Evolutionary conservation across 2,888 invertebrate species (phyloP), one percentile per base, ranked within the genome.

Genomic region (Noctua comes): DNA sequence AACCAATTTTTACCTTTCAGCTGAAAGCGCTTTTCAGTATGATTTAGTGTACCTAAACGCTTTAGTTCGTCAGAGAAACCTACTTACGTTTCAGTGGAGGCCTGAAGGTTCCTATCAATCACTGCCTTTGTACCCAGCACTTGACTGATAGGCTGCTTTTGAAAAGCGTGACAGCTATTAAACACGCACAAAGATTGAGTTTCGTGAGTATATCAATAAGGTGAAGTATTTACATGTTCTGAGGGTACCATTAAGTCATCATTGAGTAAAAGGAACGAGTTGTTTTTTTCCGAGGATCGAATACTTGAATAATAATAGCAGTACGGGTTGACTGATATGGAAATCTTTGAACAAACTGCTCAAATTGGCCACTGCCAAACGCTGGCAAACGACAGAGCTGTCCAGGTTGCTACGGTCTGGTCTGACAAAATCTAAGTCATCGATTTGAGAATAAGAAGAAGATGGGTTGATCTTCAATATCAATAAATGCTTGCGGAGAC

Each of bases 121-220:
- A 73, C 40, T 0, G 57, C 46, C 69, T 78, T 80, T 65, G 57
- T 51, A 73, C 68, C 31, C 36, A 48, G 46, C 18, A 21, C 57
- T 73, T 84, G 82, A 84, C 69, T 77, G 75, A 84, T 85, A 66
- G 69, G 43, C 36, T n/a, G n/a, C 69, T 78, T 77, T 85, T 70
- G 75, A 66, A 74, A 66, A 62, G 16, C 57, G n/a, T 70, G 84
- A 68, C 82, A 82, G 72, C 66, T 85, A 85, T 85, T 78, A 84
- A 84, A 82, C 66, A 73, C 36, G 66, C 40, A 59, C 69, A 66
- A 78, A 85, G 72, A 77, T 85, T 69, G 72, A 78, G 48, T 48
- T 43, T 71, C 71, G n/a, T 73, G 64, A 73, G 65, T 66, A 80
- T 24, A 71, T 73, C 48, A 57, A 79, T 83, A 18, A 16, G 11